A percentile compares a stretch with the other conserved stretches of the same genome.
phyloP scores from a whole-genome alignment of 2,888 invertebrate genomes.

The Macaria liturata region DNA sequence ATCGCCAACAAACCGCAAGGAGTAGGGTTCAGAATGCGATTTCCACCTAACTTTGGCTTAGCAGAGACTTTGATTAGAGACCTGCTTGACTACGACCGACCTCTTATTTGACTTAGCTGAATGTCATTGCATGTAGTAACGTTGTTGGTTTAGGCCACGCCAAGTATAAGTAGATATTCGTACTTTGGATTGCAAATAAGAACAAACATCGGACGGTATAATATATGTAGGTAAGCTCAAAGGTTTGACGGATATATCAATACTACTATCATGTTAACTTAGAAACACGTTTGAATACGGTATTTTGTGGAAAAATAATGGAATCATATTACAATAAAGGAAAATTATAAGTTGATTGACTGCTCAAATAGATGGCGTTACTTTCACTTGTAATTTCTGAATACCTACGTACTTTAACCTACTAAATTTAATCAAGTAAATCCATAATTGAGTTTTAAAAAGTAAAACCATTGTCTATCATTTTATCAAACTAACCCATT shows the following conservation, averaged over 20 bases:
- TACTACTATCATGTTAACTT: background rate
- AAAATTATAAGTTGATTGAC: too few species aligned
- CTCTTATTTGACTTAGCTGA: slow-evolving; percentile 30
- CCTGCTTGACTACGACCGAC: slow-evolving; percentile 28
- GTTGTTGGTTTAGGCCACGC: slow-evolving; percentile 11
- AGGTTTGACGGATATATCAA: too few species aligned
- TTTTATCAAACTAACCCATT: slow-evolving; percentile 19
- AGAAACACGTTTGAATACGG: background rate
- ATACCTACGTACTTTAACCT: too few species aligned
- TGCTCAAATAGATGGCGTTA: too few species aligned
- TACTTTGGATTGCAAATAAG: background rate
- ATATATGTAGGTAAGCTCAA: too few species aligned
- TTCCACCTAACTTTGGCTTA: slow-evolving; percentile 32
- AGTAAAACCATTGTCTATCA: background rate
- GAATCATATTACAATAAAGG: too few species aligned
- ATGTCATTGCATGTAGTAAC: slow-evolving; percentile 30
- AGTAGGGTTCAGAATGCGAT: slow-evolving; percentile 24
- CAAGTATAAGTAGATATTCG: background rate
- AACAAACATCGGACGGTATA: too few species aligned
- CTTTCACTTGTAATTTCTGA: too few species aligned
- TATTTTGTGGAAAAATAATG: too few species aligned
- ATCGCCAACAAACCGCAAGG: slow-evolving; percentile 11
- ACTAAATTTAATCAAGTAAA: too few species aligned
- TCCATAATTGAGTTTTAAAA: too few species aligned
- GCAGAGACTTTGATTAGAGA: slow-evolving; percentile 38